Percentiles rank a stretch among this genome's conserved stretches.
These are phyloP conservation scores for Chymomyza costata DNA, from an alignment of 1,140 invertebrate species.

Conservation along the genomic window DNA sequence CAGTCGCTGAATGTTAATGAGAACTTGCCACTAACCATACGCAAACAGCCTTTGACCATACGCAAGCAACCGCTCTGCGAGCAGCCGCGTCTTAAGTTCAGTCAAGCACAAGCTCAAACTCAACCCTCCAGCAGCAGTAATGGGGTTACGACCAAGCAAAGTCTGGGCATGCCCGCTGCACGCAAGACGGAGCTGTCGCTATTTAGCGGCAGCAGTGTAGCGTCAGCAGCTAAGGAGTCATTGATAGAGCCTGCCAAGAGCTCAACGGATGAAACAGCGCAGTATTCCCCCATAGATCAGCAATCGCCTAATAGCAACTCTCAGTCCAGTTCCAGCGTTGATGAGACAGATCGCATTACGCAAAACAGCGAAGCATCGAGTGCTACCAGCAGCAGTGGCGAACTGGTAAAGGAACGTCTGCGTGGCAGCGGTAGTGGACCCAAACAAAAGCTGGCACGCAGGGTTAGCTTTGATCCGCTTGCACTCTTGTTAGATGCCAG, in stretches of 20 bases:
- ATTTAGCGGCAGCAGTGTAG: not conserved
- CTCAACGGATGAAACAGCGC: constrained; percentile 28
- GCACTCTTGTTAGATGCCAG: constrained; percentile 97
- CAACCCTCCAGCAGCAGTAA: not conserved
- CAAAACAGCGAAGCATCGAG: constrained; percentile 1
- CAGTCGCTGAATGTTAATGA: constrained; percentile 75
- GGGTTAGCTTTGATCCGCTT: constrained; percentile 98
- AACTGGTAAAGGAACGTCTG: constrained; percentile 77
- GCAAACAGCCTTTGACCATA: constrained; percentile 86
- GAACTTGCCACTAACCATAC: constrained; percentile 81
- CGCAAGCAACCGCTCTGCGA: constrained; percentile 86
- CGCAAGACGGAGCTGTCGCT: constrained; percentile 87
- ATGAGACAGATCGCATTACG: constrained; percentile 56
- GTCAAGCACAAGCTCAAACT: constrained; percentile 49
- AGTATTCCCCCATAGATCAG: constrained; percentile 10
- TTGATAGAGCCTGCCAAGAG: constrained; percentile 14
- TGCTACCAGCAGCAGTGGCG: constrained; percentile 15
- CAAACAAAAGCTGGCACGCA: constrained; percentile 83
- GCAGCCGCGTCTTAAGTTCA: constrained; percentile 83
- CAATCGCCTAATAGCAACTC: constrained; percentile 57
- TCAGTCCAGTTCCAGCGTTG: constrained; percentile 41
- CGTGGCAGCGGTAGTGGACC: constrained; percentile 81
- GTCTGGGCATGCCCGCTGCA: constrained; percentile 45
- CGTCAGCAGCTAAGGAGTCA: not conserved
- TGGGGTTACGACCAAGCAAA: not conserved